phyloP scores from a whole-genome alignment of 1,140 invertebrate species.

The Thaumetopoea pityocampa region DNA sequence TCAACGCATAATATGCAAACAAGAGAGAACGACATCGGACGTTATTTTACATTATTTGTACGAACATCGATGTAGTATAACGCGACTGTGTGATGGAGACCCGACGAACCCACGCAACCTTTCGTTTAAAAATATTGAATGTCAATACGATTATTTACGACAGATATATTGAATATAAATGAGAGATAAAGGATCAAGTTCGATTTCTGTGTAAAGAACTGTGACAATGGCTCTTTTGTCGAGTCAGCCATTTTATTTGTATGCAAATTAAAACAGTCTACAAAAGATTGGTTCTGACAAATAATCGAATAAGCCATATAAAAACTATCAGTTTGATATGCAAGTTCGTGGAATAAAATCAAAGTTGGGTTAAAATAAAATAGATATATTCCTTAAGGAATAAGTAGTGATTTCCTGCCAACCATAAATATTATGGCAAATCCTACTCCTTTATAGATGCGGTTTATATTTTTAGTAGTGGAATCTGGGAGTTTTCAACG shows the following conservation, averaged over 20 bases:
- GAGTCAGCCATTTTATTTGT: slow-evolving; percentile 69
- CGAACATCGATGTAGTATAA: slow-evolving; percentile 9
- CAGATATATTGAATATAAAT: slow-evolving; percentile 70
- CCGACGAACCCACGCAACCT: slow-evolving; percentile 56
- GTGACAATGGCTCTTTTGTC: slow-evolving; percentile 64
- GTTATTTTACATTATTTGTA: too few species aligned
- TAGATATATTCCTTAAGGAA: too few species aligned
- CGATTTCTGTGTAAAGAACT: slow-evolving; percentile 52
- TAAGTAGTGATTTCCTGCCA: too few species aligned
- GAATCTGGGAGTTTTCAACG: too few species aligned
- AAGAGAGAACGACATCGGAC: too few species aligned
- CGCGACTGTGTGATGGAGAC: slow-evolving; percentile 26
- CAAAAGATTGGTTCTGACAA: slow-evolving; percentile 36
- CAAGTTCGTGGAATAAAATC: slow-evolving; percentile 10
- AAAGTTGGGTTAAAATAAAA: neutral
- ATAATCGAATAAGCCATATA: slow-evolving; percentile 32
- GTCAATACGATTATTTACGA: slow-evolving; percentile 64
- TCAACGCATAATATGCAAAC: too few species aligned
- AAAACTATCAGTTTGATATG: slow-evolving; percentile 16
- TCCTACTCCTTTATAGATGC: too few species aligned
- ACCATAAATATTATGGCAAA: too few species aligned
- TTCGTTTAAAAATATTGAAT: slow-evolving; percentile 71
- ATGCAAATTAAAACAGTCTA: slow-evolving; percentile 57
- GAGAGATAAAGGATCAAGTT: slow-evolving; percentile 64
- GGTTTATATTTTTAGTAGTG: too few species aligned